Percentiles rank a stretch among this genome's conserved stretches.
These are phyloP conservation scores for Hemaris fuciformis DNA, from an alignment of 2,888 invertebrate species.

Conservation along the genomic window DNA sequence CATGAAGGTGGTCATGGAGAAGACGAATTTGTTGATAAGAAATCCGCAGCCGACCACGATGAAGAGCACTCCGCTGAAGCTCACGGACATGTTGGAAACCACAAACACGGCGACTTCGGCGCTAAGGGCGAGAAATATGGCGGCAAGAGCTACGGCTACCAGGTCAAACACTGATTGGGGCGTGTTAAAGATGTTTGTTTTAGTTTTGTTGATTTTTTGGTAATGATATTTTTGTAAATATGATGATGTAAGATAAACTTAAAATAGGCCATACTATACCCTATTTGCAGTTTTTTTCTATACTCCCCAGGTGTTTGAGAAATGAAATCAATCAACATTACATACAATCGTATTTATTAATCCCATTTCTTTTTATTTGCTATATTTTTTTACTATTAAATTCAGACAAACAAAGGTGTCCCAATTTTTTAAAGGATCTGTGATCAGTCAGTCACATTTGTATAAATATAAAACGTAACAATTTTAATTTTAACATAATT, in stretches of 20 bases:
- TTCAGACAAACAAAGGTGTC: no score
- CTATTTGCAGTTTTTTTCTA: constrained; percentile 20
- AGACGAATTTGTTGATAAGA: constrained; percentile 77
- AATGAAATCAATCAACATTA: neutral
- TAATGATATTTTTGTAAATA: constrained; percentile 65
- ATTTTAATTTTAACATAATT: no score
- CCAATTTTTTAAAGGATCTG: no score
- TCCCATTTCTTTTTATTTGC: no score
- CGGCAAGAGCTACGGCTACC: constrained; percentile 73
- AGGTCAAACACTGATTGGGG: constrained; percentile 56
- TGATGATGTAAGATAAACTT: constrained; percentile 44
- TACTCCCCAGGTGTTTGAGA: neutral
- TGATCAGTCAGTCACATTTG: no score
- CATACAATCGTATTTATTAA: neutral
- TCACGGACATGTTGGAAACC: constrained; percentile 72
- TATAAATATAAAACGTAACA: no score
- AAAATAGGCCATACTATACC: constrained; percentile 51
- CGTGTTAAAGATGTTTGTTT: constrained; percentile 50
- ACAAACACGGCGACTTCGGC: constrained; percentile 74
- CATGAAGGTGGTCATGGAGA: constrained; percentile 71
- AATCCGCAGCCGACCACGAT: constrained; percentile 62
- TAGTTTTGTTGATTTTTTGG: constrained; percentile 62
- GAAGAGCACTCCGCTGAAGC: constrained; percentile 75
- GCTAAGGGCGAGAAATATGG: constrained; percentile 45
- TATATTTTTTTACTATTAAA: no score